A percentile compares a stretch with the other conserved stretches of the same genome.
Evolutionary conservation across 2,113 vertebrate species (phyloP).

Genomic region (Periophthalmodon schlosseri): DNA sequence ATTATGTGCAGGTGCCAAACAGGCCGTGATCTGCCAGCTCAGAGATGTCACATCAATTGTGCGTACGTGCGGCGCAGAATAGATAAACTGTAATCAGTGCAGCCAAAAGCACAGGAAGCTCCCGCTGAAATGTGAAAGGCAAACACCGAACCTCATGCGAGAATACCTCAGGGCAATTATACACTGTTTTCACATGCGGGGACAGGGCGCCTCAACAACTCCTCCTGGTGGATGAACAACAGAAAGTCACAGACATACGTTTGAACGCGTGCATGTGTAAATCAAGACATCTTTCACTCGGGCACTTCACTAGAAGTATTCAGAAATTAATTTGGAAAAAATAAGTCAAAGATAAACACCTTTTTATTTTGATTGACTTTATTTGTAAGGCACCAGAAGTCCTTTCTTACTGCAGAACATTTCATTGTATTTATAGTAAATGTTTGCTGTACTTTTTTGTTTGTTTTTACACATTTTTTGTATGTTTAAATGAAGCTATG

Average conservation of each 20-base stretch:
- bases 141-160: slow-evolving; percentile 27
- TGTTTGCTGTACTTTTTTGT: slow-evolving; percentile 62
- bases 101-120: slow-evolving; percentile 37
- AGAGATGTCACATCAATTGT: slow-evolving; percentile 36
- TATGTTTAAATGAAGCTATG: slow-evolving; percentile 74
- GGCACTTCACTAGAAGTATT: background rate
- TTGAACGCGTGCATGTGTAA: background rate
- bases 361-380: slow-evolving; percentile 75
- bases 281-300: background rate
- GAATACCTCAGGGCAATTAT: slow-evolving; percentile 50
- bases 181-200: slow-evolving; percentile 28
- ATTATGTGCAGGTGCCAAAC: slow-evolving; percentile 31
- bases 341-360: slow-evolving; percentile 4
- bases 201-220: slow-evolving; percentile 61
- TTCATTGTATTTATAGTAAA: slow-evolving; percentile 78
- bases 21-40: slow-evolving; percentile 32
- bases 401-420: slow-evolving; percentile 81
- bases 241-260: slow-evolving; percentile 3
- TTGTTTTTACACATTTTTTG: slow-evolving; percentile 1
- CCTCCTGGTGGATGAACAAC: slow-evolving; percentile 71
- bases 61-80: slow-evolving; percentile 28
- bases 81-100: slow-evolving; percentile 50
- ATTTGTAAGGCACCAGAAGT: slow-evolving; percentile 83
- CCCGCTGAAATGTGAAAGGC: slow-evolving; percentile 25
- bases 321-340: background rate